A percentile compares a stretch with the other conserved stretches of the same genome.
phyloP scores from a whole-genome alignment of 2,888 invertebrate species.

The Cantharis flavilabris region DNA sequence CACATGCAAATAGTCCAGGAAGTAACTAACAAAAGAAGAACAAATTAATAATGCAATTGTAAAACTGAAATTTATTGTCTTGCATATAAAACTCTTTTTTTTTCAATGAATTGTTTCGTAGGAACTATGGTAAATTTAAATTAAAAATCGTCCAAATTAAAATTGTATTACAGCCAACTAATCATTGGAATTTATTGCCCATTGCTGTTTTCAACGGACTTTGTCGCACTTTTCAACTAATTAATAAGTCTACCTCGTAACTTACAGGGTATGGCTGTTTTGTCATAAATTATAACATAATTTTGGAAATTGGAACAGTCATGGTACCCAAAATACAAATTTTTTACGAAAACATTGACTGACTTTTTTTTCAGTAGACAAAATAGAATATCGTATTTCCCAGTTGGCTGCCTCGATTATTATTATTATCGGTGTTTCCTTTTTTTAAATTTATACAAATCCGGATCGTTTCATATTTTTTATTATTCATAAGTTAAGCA shows the following conservation, averaged over 20 bases:
- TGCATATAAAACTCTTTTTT: neutral
- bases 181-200: neutral
- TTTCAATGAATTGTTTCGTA: neutral
- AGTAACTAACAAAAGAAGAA: neutral
- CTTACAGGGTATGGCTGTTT: neutral
- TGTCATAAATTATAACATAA: neutral
- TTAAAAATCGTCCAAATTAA: neutral
- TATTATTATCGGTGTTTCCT: neutral
- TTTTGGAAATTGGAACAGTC: neutral
- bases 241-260: neutral
- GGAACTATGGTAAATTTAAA: neutral
- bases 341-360: neutral
- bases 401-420: neutral
- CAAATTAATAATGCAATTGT: neutral
- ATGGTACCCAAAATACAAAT: neutral
- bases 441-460: too few relatives aligned
- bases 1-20: neutral
- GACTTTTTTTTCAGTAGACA: neutral
- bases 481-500: neutral
- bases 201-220: neutral
- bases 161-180: neutral
- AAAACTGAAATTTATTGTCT: neutral
- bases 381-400: neutral
- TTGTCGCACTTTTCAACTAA: neutral
- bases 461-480: neutral